A percentile compares a stretch with the other conserved stretches of the same genome.
Evolutionary conservation across 64 coral and sea anemone genomes (phyloP).

Genomic region (Astreopora myriophthalma): DNA sequence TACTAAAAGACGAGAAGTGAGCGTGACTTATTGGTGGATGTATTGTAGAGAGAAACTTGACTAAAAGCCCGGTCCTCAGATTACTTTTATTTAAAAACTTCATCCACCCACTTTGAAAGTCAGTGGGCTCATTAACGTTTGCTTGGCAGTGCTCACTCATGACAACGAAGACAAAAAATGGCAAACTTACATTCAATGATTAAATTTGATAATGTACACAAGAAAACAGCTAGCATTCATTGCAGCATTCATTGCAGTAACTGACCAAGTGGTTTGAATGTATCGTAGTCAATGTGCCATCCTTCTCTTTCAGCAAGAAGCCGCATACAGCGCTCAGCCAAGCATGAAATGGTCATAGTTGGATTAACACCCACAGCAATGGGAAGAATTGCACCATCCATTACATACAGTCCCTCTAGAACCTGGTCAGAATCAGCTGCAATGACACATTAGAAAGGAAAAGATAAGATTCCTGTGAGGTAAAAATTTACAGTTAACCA

Average conservation of each 20-base stretch:
- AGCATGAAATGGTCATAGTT: constrained; percentile 53
- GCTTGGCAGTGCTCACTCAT: neutral
- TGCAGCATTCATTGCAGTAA: neutral
- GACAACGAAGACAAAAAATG: neutral
- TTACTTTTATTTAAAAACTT: too few relatives aligned
- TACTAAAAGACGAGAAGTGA: too few relatives aligned
- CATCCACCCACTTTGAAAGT: too few relatives aligned
- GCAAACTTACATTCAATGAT: neutral
- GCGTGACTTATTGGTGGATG: too few relatives aligned
- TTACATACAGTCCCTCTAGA: constrained; percentile 57
- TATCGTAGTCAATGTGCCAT: constrained; percentile 70
- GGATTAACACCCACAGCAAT: constrained; percentile 65
- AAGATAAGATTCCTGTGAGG: neutral
- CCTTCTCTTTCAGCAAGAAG: constrained; percentile 48
- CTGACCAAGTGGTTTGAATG: constrained; percentile 57
- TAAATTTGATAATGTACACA: neutral
- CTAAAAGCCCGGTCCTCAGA: neutral
- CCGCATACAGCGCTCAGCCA: constrained; percentile 67
- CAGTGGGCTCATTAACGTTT: neutral
- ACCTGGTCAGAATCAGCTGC: constrained; percentile 12
- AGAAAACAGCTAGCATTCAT: neutral
- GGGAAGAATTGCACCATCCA: constrained; percentile 69
- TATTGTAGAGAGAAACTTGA: too few relatives aligned
- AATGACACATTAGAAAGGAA: neutral
- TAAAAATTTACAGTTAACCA: neutral